Base-by-base conservation (phyloP, 2,113 vertebrate genomes). In the Riparia riparia region DNA sequence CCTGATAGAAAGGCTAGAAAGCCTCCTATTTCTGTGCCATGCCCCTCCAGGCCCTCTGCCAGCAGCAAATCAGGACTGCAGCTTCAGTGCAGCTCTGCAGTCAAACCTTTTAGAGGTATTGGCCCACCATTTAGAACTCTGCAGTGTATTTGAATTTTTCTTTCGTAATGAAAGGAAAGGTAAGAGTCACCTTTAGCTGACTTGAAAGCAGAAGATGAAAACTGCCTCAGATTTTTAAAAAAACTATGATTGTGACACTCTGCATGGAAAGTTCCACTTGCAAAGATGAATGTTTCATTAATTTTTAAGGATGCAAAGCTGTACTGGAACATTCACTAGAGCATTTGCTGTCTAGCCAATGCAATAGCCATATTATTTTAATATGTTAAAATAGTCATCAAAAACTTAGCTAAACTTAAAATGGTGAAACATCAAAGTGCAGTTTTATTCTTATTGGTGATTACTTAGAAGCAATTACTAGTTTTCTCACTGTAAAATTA, bases 211-310 rank as follows among this genome's bases (percentile, higher is more conserved):
- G 47, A 32, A 86, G 63, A 50, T 50, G 57, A 91, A 87, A 93
- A 76, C 65, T 50, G 16, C 17, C 34, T 87, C 28, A 15, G 17
- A 56, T 96, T 93, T 89, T 68, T 37, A 37, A 9, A 91, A 79
- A 89, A 95, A 15, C 31, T 41, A 0, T 78, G 65, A 65, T 72
- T 85, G 41, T 87, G 94, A 73, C 70, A 88, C 64, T 80, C 42
- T 86, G 39, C 44, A 77, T n/a, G 42, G 78, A 69, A 93, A 83
- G 39, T 34, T 86, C 51, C 34, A 73, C 58, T 89, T 83, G 29
- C 71, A 90, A 84, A 92, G 85, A 80, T 58, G 74, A 93, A 91
- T 70, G 65, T 92, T 95, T 88, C 74, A 83, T 96, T 88, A 91
- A 96, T 90, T 91, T 97, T 95, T 92, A 88, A 92, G 66, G 39